phyloP scores from a whole-genome alignment of 92 coral and sea anemone genomes.

The Umimayanthus chanpuru region DNA sequence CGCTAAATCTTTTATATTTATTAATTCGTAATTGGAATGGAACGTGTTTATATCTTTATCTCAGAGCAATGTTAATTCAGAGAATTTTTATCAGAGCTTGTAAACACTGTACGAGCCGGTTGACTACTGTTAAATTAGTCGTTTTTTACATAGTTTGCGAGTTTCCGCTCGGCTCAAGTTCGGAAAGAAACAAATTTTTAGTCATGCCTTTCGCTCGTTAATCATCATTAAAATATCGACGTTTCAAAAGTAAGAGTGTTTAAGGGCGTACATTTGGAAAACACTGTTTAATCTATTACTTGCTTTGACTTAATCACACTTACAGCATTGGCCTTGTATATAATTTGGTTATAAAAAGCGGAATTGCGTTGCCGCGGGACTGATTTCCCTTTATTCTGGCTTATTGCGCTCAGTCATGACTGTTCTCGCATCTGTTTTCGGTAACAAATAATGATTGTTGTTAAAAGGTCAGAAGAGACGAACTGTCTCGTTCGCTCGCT shows the following conservation, averaged over 20 bases:
- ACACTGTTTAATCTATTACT: conserved; percentile 42
- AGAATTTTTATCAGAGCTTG: conserved; percentile 71
- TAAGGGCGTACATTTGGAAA: conserved; percentile 11
- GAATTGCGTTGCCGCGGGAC: conserved; percentile 2
- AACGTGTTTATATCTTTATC: conserved; percentile 79
- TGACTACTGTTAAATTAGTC: conserved; percentile 28
- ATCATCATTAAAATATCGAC: conserved; percentile 40
- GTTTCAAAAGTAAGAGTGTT: conserved; percentile 19
- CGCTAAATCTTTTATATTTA: conserved; percentile 82
- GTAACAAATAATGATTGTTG: conserved; percentile 19
- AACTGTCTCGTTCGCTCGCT: conserved; percentile 35
- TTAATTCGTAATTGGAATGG: conserved; percentile 74
- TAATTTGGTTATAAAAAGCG: conserved; percentile 16
- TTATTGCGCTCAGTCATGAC: neutral
- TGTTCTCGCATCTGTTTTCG: conserved; percentile 40
- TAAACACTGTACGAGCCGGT: conserved; percentile 43
- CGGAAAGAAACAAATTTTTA: conserved; percentile 12
- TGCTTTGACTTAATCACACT: conserved; percentile 12
- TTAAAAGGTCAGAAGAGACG: conserved; percentile 38
- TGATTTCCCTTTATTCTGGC: neutral
- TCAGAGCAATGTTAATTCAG: conserved; percentile 69
- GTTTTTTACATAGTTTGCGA: conserved; percentile 35
- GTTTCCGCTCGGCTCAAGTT: conserved; percentile 38
- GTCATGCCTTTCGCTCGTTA: conserved; percentile 41
- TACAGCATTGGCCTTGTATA: neutral